These are phyloP conservation scores for human DNA, from an alignment of 2,113 vertebrate species.

Conservation along the genomic window DNA sequence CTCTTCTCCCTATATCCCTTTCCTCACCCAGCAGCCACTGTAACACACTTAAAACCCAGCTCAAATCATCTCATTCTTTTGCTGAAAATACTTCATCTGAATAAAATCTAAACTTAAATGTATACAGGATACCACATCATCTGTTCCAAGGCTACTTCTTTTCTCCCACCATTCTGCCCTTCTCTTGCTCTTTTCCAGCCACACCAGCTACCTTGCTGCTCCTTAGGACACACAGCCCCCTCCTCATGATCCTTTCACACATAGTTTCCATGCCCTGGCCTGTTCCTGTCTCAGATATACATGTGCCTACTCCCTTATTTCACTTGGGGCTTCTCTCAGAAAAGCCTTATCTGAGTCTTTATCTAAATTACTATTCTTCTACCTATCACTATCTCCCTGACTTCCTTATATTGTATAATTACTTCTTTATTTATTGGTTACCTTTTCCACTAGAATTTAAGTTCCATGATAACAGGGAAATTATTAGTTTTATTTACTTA, in stretches of 20 bases:
- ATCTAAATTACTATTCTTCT: background rate
- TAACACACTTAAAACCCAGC: background rate
- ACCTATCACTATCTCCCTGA: background rate
- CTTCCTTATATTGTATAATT: background rate
- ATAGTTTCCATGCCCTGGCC: too few species aligned
- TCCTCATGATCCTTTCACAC: background rate
- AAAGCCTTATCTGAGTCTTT: background rate
- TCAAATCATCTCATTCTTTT: background rate
- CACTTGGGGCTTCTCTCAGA: background rate
- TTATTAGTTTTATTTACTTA: background rate
- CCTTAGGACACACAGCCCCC: background rate
- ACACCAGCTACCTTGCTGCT: background rate
- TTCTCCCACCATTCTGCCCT: accelerated
- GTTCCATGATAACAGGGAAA: background rate
- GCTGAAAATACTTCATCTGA: background rate
- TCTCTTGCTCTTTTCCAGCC: background rate
- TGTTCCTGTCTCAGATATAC: background rate
- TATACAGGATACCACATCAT: background rate
- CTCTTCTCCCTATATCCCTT: too few species aligned
- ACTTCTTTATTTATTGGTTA: background rate
- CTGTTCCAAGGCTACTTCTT: background rate
- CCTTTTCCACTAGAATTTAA: background rate
- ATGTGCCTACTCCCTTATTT: too few species aligned
- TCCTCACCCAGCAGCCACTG: background rate
- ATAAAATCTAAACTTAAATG: background rate